Evolutionary conservation across 1,140 invertebrate species (phyloP).

Genomic region (Drosophila carrolli): DNA sequence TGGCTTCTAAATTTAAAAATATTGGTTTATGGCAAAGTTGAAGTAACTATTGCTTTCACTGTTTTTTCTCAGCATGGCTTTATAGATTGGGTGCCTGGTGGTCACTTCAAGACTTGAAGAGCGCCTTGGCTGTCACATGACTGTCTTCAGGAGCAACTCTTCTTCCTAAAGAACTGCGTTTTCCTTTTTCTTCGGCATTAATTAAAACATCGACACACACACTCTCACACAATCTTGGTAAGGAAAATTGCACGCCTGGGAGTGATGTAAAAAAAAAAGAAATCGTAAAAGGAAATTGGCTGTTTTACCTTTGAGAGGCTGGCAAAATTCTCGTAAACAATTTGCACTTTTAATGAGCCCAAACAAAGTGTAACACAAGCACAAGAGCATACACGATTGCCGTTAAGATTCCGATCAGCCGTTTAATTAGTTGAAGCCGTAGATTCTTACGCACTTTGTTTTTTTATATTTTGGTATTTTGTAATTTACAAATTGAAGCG

Average conservation of each 20-base stretch:
- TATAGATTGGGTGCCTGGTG: constrained; percentile 20
- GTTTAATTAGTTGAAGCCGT: constrained; percentile 62
- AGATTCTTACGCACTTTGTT: constrained; percentile 26
- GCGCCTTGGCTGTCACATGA: constrained; percentile 42
- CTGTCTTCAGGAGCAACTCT: constrained; percentile 46
- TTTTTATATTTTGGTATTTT: constrained; percentile 10
- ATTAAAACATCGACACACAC: constrained; percentile 62
- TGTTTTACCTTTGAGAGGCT: constrained; percentile 69
- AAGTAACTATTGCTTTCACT: neutral
- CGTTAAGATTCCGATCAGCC: constrained; percentile 32
- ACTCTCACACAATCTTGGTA: constrained; percentile 32
- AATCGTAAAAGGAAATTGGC: constrained; percentile 52
- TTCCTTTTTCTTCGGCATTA: constrained; percentile 25
- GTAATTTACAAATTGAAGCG: constrained; percentile 37
- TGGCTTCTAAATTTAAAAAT: no score
- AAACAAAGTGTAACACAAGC: constrained; percentile 35
- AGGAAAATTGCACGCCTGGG: constrained; percentile 74
- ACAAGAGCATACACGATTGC: constrained; percentile 11
- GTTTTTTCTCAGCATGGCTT: constrained; percentile 1
- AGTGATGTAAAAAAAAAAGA: constrained; percentile 16
- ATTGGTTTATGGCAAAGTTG: no score
- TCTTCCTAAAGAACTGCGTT: constrained; percentile 7
- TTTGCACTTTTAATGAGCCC: constrained; percentile 74
- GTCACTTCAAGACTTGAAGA: constrained; percentile 32
- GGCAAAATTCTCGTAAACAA: constrained; percentile 56